phyloP scores from a whole-genome alignment of 1,140 invertebrate species.

The Drosophila serrata region DNA sequence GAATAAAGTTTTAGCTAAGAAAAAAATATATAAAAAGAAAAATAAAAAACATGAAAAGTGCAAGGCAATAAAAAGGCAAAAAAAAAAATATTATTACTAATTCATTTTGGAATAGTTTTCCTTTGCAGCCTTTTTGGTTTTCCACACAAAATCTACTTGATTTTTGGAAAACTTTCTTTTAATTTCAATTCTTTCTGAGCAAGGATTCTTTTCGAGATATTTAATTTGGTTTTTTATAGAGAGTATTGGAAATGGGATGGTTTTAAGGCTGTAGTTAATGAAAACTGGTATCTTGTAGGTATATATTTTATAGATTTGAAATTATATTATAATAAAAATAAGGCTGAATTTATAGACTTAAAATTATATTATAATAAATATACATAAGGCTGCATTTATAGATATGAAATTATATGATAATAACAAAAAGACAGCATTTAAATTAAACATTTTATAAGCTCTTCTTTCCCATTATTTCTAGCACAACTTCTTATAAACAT shows the following conservation, averaged over 20 bases:
- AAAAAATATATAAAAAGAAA: slow-evolving; percentile 34
- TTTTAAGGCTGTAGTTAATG: no score
- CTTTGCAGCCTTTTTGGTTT: slow-evolving; percentile 56
- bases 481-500: no score
- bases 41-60: slow-evolving; percentile 36
- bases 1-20: slow-evolving; percentile 38
- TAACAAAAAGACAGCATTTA: neutral
- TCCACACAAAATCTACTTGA: neutral
- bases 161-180: slow-evolving; percentile 2
- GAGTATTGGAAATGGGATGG: no score
- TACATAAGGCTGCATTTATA: no score
- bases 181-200: neutral
- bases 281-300: no score
- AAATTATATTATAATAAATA: no score
- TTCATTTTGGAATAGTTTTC: slow-evolving; percentile 68
- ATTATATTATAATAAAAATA: no score
- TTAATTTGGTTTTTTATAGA: no score
- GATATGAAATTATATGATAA: neutral
- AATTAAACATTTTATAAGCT: neutral
- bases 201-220: neutral
- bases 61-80: slow-evolving; percentile 40
- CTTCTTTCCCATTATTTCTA: neutral
- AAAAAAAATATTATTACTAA: slow-evolving; percentile 76
- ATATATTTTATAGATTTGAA: neutral
- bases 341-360: neutral